These are phyloP conservation scores for Megastigmus dorsalis DNA, from an alignment of 2,888 invertebrate species.

Conservation along the genomic window DNA sequence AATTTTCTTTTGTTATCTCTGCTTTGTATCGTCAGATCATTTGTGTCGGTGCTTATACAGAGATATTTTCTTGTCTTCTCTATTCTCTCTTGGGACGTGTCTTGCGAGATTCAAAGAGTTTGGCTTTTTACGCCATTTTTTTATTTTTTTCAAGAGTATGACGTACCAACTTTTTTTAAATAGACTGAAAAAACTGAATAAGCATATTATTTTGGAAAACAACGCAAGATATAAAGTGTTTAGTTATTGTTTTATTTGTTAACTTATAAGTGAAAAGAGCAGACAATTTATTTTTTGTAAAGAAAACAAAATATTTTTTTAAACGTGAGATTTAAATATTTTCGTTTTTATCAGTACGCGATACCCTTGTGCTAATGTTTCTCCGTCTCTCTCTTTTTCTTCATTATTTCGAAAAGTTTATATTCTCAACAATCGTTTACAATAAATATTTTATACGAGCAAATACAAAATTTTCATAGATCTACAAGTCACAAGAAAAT, in stretches of 20 bases:
- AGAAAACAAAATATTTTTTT: no score
- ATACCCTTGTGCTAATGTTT: constrained; percentile 26
- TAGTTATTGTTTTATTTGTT: no score
- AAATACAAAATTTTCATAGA: constrained; percentile 48
- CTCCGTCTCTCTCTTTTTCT: constrained; percentile 37
- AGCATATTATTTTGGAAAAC: no score
- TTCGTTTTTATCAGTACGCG: neutral
- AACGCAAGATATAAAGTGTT: no score
- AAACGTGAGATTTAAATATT: no score
- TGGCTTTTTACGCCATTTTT: constrained; percentile 15
- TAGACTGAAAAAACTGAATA: no score
- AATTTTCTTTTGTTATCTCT: constrained; percentile 40
- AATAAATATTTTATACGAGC: constrained; percentile 48
- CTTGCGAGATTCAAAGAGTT: constrained; percentile 24
- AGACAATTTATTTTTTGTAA: no score
- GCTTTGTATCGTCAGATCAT: constrained; percentile 23
- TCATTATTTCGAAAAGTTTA: constrained; percentile 14
- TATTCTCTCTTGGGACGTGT: neutral
- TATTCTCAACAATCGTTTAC: constrained; percentile 48
- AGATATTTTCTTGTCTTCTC: constrained; percentile 12
- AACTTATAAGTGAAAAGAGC: no score
- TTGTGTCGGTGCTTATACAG: constrained; percentile 20
- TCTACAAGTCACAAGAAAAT: constrained; percentile 24
- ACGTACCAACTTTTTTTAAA: constrained; percentile 22
- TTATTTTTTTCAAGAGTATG: constrained; percentile 16